Conservation (phyloP, 1,140 invertebrate genomes). For the Anastrepha ludens region DNA sequence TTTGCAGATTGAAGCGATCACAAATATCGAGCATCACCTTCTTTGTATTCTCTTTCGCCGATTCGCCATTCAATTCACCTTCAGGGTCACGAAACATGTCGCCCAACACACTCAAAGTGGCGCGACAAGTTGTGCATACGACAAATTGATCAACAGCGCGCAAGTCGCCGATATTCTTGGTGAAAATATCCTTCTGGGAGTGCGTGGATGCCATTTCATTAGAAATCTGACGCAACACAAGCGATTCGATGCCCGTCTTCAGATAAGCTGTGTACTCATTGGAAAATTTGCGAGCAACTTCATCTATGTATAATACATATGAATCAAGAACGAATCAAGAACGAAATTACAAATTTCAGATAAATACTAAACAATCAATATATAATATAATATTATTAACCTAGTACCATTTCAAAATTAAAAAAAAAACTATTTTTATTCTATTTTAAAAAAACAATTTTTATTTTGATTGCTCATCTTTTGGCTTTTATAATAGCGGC, state of each 20-base stretch:
- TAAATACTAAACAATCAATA: too few relatives aligned
- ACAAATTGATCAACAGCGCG: conserved; percentile 65
- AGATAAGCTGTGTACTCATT: conserved; percentile 65
- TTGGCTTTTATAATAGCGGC: too few relatives aligned
- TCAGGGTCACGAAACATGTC: conserved; percentile 67
- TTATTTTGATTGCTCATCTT: too few relatives aligned
- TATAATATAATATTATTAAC: too few relatives aligned
- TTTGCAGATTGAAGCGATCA: conserved; percentile 76
- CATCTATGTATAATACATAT: too few relatives aligned
- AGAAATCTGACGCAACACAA: conserved; percentile 61
- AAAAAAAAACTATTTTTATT: too few relatives aligned
- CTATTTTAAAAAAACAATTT: too few relatives aligned
- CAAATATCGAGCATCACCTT: conserved; percentile 76
- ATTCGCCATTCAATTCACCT: conserved; percentile 62
- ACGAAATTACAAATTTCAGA: too few relatives aligned
- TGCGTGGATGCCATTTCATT: conserved; percentile 66
- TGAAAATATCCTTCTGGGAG: conserved; percentile 69
- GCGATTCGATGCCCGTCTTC: conserved; percentile 67
- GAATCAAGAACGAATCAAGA: too few relatives aligned
- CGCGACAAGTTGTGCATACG: conserved; percentile 77
- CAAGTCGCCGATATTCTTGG: conserved; percentile 63
- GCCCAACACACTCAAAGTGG: conserved; percentile 74
- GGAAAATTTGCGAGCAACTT: conserved; percentile 64
- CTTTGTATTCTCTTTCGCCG: conserved; percentile 59
- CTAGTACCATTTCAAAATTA: too few relatives aligned